A percentile compares a stretch with the other conserved stretches of the same genome.
Conservation (phyloP, 2,113 vertebrate genomes). For the Grallaria varia region DNA sequence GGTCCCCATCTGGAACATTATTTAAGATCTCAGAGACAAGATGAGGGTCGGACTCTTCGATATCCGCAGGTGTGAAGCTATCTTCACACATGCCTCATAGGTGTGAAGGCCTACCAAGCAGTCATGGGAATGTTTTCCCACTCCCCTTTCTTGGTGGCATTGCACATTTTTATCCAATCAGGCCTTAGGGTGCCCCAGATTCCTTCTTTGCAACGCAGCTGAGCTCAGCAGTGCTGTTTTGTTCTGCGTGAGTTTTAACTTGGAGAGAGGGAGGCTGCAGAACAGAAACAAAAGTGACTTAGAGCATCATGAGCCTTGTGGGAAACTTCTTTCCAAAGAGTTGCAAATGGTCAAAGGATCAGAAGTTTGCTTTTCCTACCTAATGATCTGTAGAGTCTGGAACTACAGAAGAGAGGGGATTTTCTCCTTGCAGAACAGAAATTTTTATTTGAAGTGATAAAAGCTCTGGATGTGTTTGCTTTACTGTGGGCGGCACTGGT, state of each 20-base stretch:
- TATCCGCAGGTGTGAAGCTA: slow-evolving; percentile 10
- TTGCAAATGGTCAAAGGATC: slow-evolving; percentile 9
- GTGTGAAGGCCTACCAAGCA: neutral
- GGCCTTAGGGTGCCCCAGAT: slow-evolving; percentile 2
- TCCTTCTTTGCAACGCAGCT: neutral
- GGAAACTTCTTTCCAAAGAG: slow-evolving; percentile 12
- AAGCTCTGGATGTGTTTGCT: neutral
- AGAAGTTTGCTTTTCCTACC: slow-evolving; percentile 24
- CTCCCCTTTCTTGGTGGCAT: neutral
- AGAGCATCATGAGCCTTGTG: slow-evolving; percentile 3
- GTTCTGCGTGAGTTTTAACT: neutral
- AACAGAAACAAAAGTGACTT: slow-evolving; percentile 1
- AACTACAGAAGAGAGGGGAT: neutral
- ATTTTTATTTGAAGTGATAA: slow-evolving; percentile 31
- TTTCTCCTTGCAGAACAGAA: slow-evolving; percentile 2
- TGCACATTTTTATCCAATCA: slow-evolving; percentile 40
- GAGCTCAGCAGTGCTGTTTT: slow-evolving; percentile 27
- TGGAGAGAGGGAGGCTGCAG: neutral
- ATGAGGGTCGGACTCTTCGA: neutral
- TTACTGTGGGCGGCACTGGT: neutral
- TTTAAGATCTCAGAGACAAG: slow-evolving; percentile 18
- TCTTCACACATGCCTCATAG: neutral
- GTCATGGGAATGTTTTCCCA: neutral
- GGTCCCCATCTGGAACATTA: slow-evolving; percentile 14
- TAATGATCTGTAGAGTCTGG: slow-evolving; percentile 2